Conservation (phyloP, 2,888 invertebrate genomes). For the Mactromeris polynyma region DNA sequence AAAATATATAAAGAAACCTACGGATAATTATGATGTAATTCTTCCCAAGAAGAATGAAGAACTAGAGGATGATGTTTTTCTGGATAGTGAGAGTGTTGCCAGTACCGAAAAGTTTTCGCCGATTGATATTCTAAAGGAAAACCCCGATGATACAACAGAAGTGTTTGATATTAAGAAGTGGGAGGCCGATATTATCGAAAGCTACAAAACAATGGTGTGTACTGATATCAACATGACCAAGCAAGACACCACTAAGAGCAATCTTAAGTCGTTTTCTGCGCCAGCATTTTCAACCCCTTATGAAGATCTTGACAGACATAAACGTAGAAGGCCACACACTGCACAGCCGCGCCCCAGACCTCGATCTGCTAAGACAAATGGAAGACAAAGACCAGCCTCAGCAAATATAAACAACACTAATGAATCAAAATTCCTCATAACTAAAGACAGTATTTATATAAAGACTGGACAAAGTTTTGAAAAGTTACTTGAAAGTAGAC, state of each 20-base stretch:
- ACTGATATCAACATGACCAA: not conserved
- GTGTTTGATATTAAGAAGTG: conserved; percentile 69
- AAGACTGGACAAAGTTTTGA: conserved; percentile 63
- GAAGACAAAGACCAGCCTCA: conserved; percentile 49
- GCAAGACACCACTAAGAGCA: conserved; percentile 24
- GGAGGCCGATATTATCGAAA: conserved; percentile 66
- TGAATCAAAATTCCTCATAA: conserved; percentile 59
- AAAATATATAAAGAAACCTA: conserved; percentile 24
- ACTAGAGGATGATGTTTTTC: conserved; percentile 51
- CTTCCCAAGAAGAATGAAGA: conserved; percentile 15
- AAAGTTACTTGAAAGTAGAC: conserved; percentile 60
- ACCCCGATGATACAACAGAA: conserved; percentile 42
- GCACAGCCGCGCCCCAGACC: conserved; percentile 40
- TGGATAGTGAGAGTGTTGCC: conserved; percentile 51
- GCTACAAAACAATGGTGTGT: conserved; percentile 68
- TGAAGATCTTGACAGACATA: conserved; percentile 9
- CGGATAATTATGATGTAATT: conserved; percentile 14
- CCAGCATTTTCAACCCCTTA: conserved; percentile 45
- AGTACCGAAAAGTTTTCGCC: conserved; percentile 41
- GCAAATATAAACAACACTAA: conserved; percentile 31
- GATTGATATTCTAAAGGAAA: conserved; percentile 50
- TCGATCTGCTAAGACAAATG: conserved; percentile 22
- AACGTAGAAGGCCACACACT: conserved; percentile 67
- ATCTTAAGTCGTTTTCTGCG: conserved; percentile 56
- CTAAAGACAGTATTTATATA: conserved; percentile 66